Evolutionary conservation across 2,888 invertebrate species (phyloP).

Genomic region (Colletes collaris): DNA sequence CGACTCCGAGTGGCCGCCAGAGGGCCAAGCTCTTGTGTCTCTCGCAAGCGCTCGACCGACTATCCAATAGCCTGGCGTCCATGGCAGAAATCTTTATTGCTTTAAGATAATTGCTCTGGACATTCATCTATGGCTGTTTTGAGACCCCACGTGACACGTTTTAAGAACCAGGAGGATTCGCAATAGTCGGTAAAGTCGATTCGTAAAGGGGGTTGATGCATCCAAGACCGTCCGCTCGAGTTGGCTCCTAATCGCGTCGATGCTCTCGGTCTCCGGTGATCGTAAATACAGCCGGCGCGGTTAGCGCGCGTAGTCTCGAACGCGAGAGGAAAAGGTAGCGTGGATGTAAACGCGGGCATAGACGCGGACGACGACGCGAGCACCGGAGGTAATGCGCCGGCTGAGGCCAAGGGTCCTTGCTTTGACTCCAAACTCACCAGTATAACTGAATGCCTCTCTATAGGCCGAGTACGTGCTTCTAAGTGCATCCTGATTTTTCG

Average conservation of each 20-base stretch:
- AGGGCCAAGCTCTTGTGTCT: too few relatives aligned
- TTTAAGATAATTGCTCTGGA: too few relatives aligned
- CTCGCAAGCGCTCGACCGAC: too few relatives aligned
- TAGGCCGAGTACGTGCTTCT: slow-evolving; percentile 78
- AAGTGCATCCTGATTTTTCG: slow-evolving; percentile 74
- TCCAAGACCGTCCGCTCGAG: too few relatives aligned
- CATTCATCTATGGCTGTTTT: too few relatives aligned
- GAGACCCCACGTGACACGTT: too few relatives aligned
- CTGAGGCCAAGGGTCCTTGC: slow-evolving; percentile 79
- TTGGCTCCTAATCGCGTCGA: slow-evolving; percentile 15
- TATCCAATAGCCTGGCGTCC: too few relatives aligned
- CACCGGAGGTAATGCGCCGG: slow-evolving; percentile 68
- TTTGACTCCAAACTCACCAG: slow-evolving; percentile 78
- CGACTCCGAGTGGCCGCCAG: too few relatives aligned
- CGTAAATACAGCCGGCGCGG: slow-evolving; percentile 22
- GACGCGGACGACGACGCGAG: slow-evolving; percentile 57
- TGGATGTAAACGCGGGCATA: slow-evolving; percentile 51
- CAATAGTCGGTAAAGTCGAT: too few relatives aligned
- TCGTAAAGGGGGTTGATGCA: too few relatives aligned
- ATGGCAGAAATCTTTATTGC: too few relatives aligned
- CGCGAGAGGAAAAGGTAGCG: slow-evolving; percentile 25
- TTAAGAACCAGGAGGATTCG: too few relatives aligned
- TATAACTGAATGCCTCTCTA: slow-evolving; percentile 79
- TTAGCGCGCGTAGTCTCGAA: slow-evolving; percentile 16
- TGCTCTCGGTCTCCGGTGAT: slow-evolving; percentile 10